Percentiles rank a stretch among this genome's conserved stretches.
Conservation (phyloP, 2,797 vertebrate genomes). For the Takifugu rubripes region DNA sequence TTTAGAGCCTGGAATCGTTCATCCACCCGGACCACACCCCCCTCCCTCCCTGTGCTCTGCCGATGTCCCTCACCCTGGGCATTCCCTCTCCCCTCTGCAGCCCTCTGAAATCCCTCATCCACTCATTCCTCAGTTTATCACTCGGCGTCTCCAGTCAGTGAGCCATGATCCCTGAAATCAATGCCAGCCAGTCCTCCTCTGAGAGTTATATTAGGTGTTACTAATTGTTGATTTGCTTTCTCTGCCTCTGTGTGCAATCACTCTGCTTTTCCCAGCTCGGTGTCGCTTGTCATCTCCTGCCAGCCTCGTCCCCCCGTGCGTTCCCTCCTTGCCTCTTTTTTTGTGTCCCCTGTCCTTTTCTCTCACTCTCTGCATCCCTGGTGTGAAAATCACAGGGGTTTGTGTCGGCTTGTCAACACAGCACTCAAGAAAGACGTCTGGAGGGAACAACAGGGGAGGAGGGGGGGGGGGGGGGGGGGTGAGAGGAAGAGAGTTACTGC, state of each 20-base stretch:
- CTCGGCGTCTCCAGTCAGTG: conserved; percentile 49
- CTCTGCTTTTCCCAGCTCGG: conserved; percentile 44
- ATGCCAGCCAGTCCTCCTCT: conserved; percentile 53
- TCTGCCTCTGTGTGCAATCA: conserved; percentile 53
- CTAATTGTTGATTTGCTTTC: conserved; percentile 77
- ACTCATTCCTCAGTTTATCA: conserved; percentile 51
- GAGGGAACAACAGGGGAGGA: conserved; percentile 24
- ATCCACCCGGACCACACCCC: conserved; percentile 31
- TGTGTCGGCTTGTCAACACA: conserved; percentile 73
- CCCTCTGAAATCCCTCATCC: conserved; percentile 45
- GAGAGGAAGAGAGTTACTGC: conserved; percentile 40
- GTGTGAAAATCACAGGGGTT: conserved; percentile 74
- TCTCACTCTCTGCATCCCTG: conserved; percentile 51
- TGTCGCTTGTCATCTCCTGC: conserved; percentile 55
- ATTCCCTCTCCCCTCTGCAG: conserved; percentile 43
- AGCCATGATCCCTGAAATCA: conserved; percentile 67
- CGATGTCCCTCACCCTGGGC: conserved; percentile 47
- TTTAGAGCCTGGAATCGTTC: conserved; percentile 60
- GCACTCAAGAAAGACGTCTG: conserved; percentile 56
- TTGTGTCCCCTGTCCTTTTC: conserved; percentile 42
- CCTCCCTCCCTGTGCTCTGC: conserved; percentile 8
- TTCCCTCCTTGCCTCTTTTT: conserved; percentile 28
- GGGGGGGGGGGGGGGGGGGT: not conserved
- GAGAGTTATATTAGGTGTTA: conserved; percentile 70
- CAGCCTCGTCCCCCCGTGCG: conserved; percentile 46